phyloP scores from a whole-genome alignment of 2,113 vertebrate species.

The Phaetusa simplex region DNA sequence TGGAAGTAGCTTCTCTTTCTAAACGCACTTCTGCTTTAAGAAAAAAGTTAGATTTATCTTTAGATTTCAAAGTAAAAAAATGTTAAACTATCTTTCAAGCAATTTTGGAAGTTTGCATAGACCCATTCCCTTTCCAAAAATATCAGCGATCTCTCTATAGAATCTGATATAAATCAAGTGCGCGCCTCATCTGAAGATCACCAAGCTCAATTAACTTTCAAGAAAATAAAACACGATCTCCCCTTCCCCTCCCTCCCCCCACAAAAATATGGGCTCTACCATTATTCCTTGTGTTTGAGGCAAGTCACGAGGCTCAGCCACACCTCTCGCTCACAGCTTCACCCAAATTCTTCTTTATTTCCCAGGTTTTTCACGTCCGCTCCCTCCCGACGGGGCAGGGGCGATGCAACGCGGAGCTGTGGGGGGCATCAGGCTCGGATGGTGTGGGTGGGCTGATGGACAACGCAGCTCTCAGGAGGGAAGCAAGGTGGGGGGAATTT shows the following conservation, averaged over 20 bases:
- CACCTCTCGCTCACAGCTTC: neutral
- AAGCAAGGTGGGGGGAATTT: neutral
- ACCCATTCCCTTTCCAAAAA: constrained; percentile 80
- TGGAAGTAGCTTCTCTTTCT: constrained; percentile 64
- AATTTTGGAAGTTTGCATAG: constrained; percentile 79
- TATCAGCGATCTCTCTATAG: constrained; percentile 75
- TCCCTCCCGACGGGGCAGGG: neutral
- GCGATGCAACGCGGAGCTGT: accelerated
- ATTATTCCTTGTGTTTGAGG: neutral
- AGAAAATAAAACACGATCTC: constrained; percentile 68
- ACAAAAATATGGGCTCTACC: constrained; percentile 65
- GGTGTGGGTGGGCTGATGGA: neutral
- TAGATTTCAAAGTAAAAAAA: constrained; percentile 76
- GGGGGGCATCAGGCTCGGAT: neutral
- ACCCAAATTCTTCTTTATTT: neutral
- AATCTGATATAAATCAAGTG: constrained; percentile 69
- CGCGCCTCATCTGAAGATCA: constrained; percentile 31
- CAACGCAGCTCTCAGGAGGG: neutral
- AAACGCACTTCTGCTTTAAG: constrained; percentile 55
- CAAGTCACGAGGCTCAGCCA: neutral
- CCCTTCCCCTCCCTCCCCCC: constrained; percentile 33
- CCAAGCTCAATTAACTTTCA: constrained; percentile 41
- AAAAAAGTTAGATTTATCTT: constrained; percentile 67
- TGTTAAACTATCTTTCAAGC: constrained; percentile 76
- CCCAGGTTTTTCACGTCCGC: neutral